phyloP scores from a whole-genome alignment of 2,113 vertebrate genomes.

The Urocitellus parryii region DNA sequence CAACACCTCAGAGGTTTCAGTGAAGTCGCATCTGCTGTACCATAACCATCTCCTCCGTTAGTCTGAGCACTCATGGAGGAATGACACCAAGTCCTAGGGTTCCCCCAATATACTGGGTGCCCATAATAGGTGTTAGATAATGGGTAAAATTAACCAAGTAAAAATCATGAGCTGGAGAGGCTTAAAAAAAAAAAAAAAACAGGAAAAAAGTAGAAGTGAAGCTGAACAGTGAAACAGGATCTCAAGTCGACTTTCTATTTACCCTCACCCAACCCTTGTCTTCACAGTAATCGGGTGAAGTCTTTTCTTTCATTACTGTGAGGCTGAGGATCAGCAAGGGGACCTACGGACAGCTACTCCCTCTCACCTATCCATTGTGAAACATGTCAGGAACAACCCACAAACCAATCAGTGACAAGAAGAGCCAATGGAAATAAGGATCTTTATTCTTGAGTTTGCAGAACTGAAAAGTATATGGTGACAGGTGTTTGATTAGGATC shows the following conservation, averaged over 20 bases:
- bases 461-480: neutral
- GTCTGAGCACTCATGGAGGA: neutral
- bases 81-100: neutral
- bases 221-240: neutral
- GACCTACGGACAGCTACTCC: neutral
- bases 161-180: neutral
- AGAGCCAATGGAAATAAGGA: neutral
- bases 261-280: neutral
- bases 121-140: neutral
- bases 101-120: neutral
- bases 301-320: neutral
- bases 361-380: too few species aligned
- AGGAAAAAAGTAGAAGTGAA: neutral
- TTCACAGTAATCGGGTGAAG: neutral
- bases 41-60: neutral
- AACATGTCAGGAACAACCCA: neutral
- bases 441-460: neutral
- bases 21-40: neutral
- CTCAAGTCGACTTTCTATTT: neutral
- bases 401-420: constrained; percentile 6
- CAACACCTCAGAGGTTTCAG: neutral
- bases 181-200: neutral
- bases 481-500: neutral
- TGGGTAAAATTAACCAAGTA: neutral
- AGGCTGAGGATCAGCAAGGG: neutral